Conservation (phyloP, 2,113 vertebrate genomes). For the Atlantisia rogersi region DNA sequence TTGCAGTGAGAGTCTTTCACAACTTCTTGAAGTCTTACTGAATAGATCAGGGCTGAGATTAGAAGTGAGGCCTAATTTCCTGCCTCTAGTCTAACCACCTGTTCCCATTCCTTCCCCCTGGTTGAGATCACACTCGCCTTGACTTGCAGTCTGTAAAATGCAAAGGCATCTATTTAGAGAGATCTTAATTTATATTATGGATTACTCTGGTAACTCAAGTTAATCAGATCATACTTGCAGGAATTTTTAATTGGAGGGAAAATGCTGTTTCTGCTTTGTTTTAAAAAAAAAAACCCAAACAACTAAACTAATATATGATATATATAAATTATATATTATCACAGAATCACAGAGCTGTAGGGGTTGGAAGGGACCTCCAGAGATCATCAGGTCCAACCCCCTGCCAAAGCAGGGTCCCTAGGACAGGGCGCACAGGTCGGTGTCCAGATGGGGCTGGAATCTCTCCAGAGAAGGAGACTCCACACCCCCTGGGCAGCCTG, state of each 20-base stretch:
- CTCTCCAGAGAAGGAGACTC: no score
- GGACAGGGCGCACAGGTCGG: no score
- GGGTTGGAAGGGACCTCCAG: no score
- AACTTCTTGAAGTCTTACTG: slow-evolving; percentile 18
- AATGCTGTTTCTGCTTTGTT: neutral
- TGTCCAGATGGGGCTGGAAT: no score
- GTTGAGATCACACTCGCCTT: neutral
- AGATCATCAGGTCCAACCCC: no score
- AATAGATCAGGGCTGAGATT: slow-evolving; percentile 14
- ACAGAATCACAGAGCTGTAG: no score
- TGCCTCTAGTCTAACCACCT: slow-evolving; percentile 45
- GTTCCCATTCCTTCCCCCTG: slow-evolving; percentile 42
- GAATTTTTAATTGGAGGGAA: neutral
- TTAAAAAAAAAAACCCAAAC: neutral
- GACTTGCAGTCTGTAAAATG: neutral
- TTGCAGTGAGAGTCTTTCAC: slow-evolving; percentile 51
- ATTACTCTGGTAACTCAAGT: neutral
- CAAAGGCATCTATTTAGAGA: neutral
- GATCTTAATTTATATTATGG: neutral
- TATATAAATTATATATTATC: no score
- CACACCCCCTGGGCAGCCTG: no score
- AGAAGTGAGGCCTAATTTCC: slow-evolving; percentile 32
- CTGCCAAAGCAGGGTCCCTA: no score
- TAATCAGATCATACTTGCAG: neutral
- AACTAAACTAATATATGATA: no score